Percentiles rank a stretch among this genome's conserved stretches.
These are phyloP conservation scores for Auanema sp. DNA, from an alignment of 2,888 invertebrate genomes.

Conservation along the genomic window DNA sequence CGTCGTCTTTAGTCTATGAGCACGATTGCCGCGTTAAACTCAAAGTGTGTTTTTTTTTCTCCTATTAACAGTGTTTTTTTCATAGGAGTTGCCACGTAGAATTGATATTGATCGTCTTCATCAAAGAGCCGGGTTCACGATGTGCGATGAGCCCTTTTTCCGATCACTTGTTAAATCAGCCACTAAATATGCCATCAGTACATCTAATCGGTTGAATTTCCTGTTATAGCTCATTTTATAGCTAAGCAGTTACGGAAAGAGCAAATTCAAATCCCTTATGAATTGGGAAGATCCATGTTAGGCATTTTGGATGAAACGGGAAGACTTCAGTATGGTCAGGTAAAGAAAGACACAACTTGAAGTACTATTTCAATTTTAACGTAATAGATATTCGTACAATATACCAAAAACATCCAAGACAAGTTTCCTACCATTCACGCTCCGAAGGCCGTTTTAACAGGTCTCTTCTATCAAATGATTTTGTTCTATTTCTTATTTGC, in stretches of 20 bases:
- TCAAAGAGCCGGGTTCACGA: constrained; percentile 29
- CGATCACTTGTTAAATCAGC: constrained; percentile 51
- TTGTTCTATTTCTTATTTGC: background rate
- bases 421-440: constrained; percentile 32
- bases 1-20: constrained; percentile 50
- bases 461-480: background rate
- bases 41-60: constrained; percentile 18
- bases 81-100: constrained; percentile 41
- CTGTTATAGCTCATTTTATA: constrained; percentile 10
- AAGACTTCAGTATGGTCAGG: constrained; percentile 31
- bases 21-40: constrained; percentile 42
- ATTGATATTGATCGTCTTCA: constrained; percentile 30
- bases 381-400: constrained; percentile 25
- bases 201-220: constrained; percentile 2
- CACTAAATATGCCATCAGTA: constrained; percentile 33
- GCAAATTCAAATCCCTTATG: constrained; percentile 40
- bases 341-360: too few species aligned
- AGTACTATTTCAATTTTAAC: too few species aligned
- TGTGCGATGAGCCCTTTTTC: constrained; percentile 56
- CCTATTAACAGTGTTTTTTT: background rate
- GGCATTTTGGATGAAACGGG: constrained; percentile 61
- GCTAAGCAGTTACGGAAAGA: constrained; percentile 32
- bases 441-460: constrained; percentile 25
- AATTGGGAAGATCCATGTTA: constrained; percentile 51
- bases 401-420: constrained; percentile 31